Base-by-base conservation (phyloP, 2,888 invertebrate species). In the Apotomis capreana region DNA sequence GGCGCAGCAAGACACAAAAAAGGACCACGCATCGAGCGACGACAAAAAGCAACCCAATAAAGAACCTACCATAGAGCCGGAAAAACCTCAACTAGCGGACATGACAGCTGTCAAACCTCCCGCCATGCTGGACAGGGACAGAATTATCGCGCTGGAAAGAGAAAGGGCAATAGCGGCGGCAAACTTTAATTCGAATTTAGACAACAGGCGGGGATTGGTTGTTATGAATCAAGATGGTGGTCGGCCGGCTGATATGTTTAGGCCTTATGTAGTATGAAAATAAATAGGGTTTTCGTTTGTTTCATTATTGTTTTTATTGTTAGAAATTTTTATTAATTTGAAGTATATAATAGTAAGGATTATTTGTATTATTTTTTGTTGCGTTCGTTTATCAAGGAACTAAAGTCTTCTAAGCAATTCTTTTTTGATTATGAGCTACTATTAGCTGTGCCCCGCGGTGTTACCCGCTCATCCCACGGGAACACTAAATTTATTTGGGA, bases 1-100 rank as follows among this genome's bases (percentile, higher is more conserved):
- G 84, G 98, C 98, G 0, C 98, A 98, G 86, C 97, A 97, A 78
- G 98, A 98, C 89, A 96, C 97, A 44, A 96, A 96, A 90, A 83
- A 93, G 72, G 78, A 84, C 9, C 85, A 85, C 68, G 71, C 75
- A 40, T 69, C 83, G 72, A 78, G 77, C 68, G 92, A 92, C 67
- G 91, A 92, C 36, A 91, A 92, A 80, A 87, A 79, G 64, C 85
- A 90, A 81, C 78, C 86, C 8, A 87, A 87, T 75, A 90, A 91
- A 76, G 81, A 84, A 68, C 37, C 77, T 77, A n/a, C 83, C 75
- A 73, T 82, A 26, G 89, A 89, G 75, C 83, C 84, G 55, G 90
- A 91, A 78, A 89, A 89, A 54, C 79, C 86, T 59, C 87, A 87
- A 80, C 83, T 88, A 83, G 86, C 91, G 75, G 88, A 92, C 82